Evolutionary conservation across 2,113 vertebrate genomes (phyloP).

Genomic region (Pionites leucogaster): DNA sequence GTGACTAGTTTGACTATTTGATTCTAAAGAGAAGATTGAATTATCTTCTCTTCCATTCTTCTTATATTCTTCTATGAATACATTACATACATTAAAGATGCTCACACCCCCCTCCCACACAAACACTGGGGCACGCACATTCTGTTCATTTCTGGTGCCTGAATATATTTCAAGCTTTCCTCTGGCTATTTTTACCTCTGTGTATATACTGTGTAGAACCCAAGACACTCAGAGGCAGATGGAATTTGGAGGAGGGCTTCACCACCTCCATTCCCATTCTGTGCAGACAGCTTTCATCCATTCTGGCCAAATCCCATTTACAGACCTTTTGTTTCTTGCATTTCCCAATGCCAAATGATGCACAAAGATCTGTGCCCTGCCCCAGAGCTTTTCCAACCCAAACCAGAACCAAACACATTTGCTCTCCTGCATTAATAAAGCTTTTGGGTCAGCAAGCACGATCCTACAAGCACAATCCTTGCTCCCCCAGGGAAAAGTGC

Average conservation of each 20-base stretch:
- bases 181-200: background rate
- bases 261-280: background rate
- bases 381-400: background rate
- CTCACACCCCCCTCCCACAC: background rate
- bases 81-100: background rate
- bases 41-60: background rate
- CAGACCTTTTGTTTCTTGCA: background rate
- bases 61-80: background rate
- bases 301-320: background rate
- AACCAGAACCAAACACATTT: background rate
- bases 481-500: background rate
- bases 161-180: background rate
- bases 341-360: background rate
- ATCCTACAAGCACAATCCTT: background rate
- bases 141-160: background rate
- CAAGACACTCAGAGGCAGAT: background rate
- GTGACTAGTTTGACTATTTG: background rate
- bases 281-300: background rate
- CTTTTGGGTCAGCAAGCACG: background rate
- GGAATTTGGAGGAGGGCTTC: background rate
- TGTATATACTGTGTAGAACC: background rate
- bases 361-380: background rate
- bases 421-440: background rate
- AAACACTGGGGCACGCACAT: background rate
- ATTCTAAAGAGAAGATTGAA: background rate